These are phyloP conservation scores for Calyptommatus sinebrachiatus DNA, from an alignment of 2,113 vertebrate genomes.

Conservation along the genomic window DNA sequence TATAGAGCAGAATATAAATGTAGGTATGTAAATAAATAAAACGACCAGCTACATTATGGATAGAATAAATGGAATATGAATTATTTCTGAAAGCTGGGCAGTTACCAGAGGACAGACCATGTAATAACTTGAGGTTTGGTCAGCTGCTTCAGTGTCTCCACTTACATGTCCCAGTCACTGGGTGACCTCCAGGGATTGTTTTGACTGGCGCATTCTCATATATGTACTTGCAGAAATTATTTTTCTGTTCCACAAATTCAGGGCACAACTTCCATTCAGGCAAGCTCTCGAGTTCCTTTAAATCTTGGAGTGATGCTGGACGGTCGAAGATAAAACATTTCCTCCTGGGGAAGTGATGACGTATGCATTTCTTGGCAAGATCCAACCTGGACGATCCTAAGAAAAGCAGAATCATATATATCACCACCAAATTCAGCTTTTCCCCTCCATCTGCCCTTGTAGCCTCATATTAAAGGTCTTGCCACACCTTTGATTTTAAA, in stretches of 20 bases:
- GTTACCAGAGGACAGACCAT: too few relatives aligned
- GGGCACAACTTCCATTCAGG: conserved; percentile 30
- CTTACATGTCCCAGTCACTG: conserved; percentile 51
- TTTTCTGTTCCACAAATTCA: conserved; percentile 38
- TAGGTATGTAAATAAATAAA: too few relatives aligned
- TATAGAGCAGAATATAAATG: too few relatives aligned
- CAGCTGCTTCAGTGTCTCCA: background rate
- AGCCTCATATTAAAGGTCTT: too few relatives aligned
- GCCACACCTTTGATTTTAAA: too few relatives aligned
- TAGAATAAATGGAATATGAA: too few relatives aligned
- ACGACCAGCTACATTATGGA: too few relatives aligned
- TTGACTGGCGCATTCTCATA: conserved; percentile 42
- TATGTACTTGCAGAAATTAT: conserved; percentile 44
- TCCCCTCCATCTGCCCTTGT: too few relatives aligned
- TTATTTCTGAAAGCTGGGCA: background rate
- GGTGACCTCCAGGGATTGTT: conserved; percentile 36
- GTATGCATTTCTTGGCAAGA: conserved; percentile 43
- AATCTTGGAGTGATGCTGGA: conserved; percentile 14
- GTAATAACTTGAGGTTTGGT: too few relatives aligned
- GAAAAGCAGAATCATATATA: background rate
- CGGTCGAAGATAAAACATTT: conserved; percentile 61
- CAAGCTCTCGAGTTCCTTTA: conserved; percentile 24
- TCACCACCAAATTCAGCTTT: too few relatives aligned
- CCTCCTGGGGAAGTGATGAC: conserved; percentile 42
- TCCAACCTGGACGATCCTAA: conserved; percentile 12